phyloP scores from a whole-genome alignment of 1,140 invertebrate genomes.

The Leptinotarsa lineolata region DNA sequence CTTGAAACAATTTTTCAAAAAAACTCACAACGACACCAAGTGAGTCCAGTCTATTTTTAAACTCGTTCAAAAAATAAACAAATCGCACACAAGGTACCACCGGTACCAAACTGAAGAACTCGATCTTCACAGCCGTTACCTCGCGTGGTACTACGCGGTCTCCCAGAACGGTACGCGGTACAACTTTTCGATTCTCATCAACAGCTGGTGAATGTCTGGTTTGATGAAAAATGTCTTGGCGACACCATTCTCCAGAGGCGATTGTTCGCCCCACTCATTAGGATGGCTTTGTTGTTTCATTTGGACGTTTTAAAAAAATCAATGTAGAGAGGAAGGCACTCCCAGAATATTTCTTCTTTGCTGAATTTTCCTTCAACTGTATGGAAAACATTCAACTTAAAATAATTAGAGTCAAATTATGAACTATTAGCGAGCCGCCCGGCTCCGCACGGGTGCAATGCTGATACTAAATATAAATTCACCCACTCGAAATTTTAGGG shows the following conservation, averaged over 20 bases:
- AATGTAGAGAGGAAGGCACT: too few relatives aligned
- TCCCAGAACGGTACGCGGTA: neutral
- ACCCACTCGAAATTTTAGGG: too few relatives aligned
- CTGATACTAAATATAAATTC: too few relatives aligned
- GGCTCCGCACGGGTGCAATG: too few relatives aligned
- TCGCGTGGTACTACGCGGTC: neutral
- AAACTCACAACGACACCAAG: neutral
- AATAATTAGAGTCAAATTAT: too few relatives aligned
- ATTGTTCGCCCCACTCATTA: neutral
- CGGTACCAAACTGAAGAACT: neutral
- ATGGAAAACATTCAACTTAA: too few relatives aligned
- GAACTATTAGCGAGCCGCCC: too few relatives aligned
- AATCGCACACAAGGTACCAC: neutral
- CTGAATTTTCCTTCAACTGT: too few relatives aligned
- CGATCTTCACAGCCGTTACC: neutral
- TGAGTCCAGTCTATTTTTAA: neutral
- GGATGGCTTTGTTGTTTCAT: too few relatives aligned
- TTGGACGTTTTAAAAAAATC: too few relatives aligned
- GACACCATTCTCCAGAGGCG: conserved; percentile 17
- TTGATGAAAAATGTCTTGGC: conserved; percentile 5
- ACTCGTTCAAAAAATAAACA: conserved; percentile 3
- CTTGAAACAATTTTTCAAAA: neutral
- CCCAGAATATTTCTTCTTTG: too few relatives aligned
- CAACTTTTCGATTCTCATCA: conserved; percentile 5
- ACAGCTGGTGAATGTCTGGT: conserved; percentile 21